A percentile compares a stretch with the other conserved stretches of the same genome.
Evolutionary conservation across 1,140 invertebrate species (phyloP).

Genomic region (Pogonus chalceus): DNA sequence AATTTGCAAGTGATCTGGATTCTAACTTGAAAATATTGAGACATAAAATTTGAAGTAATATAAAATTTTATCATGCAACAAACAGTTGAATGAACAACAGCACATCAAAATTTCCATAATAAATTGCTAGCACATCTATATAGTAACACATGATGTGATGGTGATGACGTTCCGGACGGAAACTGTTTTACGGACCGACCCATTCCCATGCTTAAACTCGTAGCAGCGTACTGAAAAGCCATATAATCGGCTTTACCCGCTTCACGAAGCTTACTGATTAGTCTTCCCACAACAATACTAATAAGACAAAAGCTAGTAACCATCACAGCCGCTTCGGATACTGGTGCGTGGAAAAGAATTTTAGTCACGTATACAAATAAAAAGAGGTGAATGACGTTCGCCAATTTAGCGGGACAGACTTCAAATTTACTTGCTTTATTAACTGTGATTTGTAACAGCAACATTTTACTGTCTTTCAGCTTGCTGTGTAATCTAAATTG

Average conservation of each 20-base stretch:
- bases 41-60: no score
- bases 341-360: conserved; percentile 6
- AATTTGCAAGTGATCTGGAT: no score
- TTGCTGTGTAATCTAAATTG: no score
- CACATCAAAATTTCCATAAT: conserved; percentile 2
- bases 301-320: conserved; percentile 7
- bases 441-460: not conserved
- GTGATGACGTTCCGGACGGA: no score
- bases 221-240: not conserved
- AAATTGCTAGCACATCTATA: not conserved
- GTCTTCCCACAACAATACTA: conserved; percentile 13
- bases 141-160: no score
- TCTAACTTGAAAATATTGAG: no score
- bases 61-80: no score
- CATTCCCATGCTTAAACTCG: no score
- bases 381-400: not conserved
- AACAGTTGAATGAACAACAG: no score
- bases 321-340: no score
- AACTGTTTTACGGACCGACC: no score
- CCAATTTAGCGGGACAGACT: not conserved
- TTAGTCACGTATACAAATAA: conserved; percentile 10
- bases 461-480: no score
- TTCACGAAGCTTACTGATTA: conserved; percentile 10
- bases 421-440: conserved; percentile 1
- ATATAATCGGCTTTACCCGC: conserved; percentile 13